Evolutionary conservation across 2,797 vertebrate species (phyloP), one percentile per base, ranked within the genome.

Genomic region (Vireo griseus): DNA sequence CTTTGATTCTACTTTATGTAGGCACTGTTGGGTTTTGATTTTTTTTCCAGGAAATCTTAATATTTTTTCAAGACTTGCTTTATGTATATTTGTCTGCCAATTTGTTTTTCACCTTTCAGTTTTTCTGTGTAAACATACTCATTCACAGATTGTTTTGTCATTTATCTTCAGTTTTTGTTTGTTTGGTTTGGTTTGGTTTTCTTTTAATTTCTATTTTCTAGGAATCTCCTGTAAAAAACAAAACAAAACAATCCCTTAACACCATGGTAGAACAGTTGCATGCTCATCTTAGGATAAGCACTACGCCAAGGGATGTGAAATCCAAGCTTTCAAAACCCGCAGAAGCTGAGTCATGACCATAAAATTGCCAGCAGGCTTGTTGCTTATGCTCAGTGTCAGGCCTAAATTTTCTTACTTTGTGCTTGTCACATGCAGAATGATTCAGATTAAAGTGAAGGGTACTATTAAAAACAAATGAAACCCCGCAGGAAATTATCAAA

Each of bases 211-310:
- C 39, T 94, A 95, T 97, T 97, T 85, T 98, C 90, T 97, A 99
- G 98, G 98, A 99, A 97, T 96, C 97, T 98, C 94, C 95, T 94
- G 97, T 98, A 98, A 99, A 98, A 35, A 98, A 96, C 85, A 89
- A 96, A 93, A 76, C 88, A 95, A 94, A 24, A 74, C 42, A 94
- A 63, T 91, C 82, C 82, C 86, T 95, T 96, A 95, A 97, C 98
- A 98, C 93, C 97, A 93, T 94, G 96, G 80, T 97, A 93, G 96
- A 97, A 92, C 95, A 94, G 92, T 94, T 97, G 97, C 94, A 96
- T 96, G 97, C 96, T 97, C 95, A 72, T 90, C 94, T 95, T 97
- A 96, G 90, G 93, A 94, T 94, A 97, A 97, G 96, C 97, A 95
- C 96, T 93, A 95, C 66, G 69, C 74, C 97, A 91, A 86, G 92